Percentiles rank a stretch among this genome's conserved stretches.
phyloP scores from a whole-genome alignment of 2,888 invertebrate species.

The Polymixis flavicincta region DNA sequence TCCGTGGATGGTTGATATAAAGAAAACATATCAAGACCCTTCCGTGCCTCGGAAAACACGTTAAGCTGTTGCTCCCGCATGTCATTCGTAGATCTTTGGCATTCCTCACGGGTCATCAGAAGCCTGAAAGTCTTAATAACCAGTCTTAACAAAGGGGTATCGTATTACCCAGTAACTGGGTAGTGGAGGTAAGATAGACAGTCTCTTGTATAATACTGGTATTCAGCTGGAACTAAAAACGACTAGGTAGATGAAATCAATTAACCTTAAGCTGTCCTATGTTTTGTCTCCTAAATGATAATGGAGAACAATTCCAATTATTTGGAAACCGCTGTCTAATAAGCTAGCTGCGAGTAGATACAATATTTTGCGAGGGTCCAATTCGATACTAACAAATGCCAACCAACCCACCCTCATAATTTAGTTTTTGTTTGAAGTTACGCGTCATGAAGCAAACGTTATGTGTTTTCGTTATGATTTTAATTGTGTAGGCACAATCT shows the following conservation, averaged over 20 bases:
- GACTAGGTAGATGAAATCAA: constrained; percentile 2
- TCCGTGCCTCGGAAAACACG: no score
- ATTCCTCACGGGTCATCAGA: no score
- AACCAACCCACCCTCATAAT: constrained; percentile 67
- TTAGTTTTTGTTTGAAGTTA: constrained; percentile 67
- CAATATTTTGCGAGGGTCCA: constrained; percentile 57
- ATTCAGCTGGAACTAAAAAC: no score
- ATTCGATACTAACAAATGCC: constrained; percentile 58
- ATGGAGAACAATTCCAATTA: constrained; percentile 28
- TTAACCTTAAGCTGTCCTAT: constrained; percentile 1
- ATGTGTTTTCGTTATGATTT: constrained; percentile 64
- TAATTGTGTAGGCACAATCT: constrained; percentile 59
- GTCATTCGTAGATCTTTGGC: no score
- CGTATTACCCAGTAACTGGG: no score
- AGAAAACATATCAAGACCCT: no score
- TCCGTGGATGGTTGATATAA: no score
- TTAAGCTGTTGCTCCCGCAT: no score
- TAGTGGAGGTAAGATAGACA: no score
- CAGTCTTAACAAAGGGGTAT: no score
- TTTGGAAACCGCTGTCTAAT: constrained; percentile 66
- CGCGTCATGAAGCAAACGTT: constrained; percentile 64
- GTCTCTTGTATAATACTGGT: no score
- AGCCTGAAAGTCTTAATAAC: no score
- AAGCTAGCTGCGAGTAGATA: constrained; percentile 43
- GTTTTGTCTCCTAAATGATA: constrained; percentile 23